Percentiles rank a stretch among this genome's conserved stretches.
Evolutionary conservation across 2,797 vertebrate genomes (phyloP).

Genomic region (Gadopsis bispinosus): DNA sequence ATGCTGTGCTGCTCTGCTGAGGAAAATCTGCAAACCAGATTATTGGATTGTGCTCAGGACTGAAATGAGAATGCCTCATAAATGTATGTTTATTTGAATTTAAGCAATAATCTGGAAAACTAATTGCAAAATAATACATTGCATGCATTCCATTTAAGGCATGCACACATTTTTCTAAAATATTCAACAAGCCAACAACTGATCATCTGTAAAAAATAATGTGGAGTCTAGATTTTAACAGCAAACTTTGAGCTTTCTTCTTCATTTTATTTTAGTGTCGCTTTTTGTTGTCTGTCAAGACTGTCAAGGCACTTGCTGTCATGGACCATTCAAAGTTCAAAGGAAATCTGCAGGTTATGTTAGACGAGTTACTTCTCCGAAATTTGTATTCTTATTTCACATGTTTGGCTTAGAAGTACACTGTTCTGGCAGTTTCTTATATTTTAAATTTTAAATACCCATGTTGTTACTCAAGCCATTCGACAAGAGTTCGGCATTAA

Average conservation of each 20-base stretch:
- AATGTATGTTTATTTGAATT: neutral
- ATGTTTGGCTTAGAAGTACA: neutral
- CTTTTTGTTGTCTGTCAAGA: no score
- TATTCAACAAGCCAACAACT: no score
- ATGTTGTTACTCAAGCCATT: neutral
- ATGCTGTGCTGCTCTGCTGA: slow-evolving; percentile 16
- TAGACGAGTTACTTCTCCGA: neutral
- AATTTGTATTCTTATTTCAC: neutral
- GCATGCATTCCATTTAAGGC: neutral
- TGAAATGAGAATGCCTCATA: slow-evolving; percentile 3
- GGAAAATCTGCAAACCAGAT: slow-evolving; percentile 1
- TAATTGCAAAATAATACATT: neutral
- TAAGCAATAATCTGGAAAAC: slow-evolving; percentile 9
- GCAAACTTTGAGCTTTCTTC: neutral
- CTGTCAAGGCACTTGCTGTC: neutral
- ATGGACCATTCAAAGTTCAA: neutral
- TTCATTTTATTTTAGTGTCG: neutral
- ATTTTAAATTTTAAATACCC: neutral
- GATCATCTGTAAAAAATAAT: neutral
- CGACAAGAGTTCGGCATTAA: no score
- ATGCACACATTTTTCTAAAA: neutral
- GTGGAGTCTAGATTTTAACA: neutral
- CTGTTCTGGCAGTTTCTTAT: neutral
- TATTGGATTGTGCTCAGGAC: slow-evolving; percentile 13
- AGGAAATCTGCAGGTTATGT: neutral